Conservation (phyloP, 1,140 invertebrate genomes). For the Paracyclopina nana region DNA sequence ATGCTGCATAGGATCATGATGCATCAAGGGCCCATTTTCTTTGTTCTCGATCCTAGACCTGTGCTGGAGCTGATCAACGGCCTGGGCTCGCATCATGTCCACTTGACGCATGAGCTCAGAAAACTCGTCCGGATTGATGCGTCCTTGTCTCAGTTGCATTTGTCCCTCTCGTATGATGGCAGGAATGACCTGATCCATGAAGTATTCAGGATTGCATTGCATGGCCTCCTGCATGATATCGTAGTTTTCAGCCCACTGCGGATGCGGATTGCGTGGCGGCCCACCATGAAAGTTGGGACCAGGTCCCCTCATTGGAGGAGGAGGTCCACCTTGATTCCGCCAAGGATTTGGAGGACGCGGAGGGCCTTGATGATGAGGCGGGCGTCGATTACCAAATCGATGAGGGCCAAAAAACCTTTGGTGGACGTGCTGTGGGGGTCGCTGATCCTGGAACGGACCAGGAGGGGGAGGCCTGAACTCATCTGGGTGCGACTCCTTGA, state of each 20-base stretch:
- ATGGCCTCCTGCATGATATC: background rate
- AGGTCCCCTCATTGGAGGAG: background rate
- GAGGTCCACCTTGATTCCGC: background rate
- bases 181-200: slow-evolving; percentile 9
- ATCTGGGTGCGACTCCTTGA: slow-evolving; percentile 9
- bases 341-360: background rate
- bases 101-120: slow-evolving; percentile 12
- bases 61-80: background rate
- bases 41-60: no score
- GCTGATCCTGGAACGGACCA: background rate
- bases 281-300: background rate
- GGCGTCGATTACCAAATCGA: background rate
- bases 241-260: background rate
- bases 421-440: background rate
- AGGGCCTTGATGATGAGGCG: background rate
- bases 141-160: background rate
- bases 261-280: background rate
- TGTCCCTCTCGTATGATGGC: background rate
- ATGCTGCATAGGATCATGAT: no score
- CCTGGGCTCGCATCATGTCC: slow-evolving; percentile 10
- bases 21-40: no score
- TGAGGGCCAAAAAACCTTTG: background rate
- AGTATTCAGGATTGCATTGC: background rate
- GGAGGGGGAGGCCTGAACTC: background rate
- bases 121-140: slow-evolving; percentile 7